A percentile compares a stretch with the other conserved stretches of the same genome.
Evolutionary conservation across 2,888 invertebrate species (phyloP).

Genomic region (Sinodicranocentrus sp.): DNA sequence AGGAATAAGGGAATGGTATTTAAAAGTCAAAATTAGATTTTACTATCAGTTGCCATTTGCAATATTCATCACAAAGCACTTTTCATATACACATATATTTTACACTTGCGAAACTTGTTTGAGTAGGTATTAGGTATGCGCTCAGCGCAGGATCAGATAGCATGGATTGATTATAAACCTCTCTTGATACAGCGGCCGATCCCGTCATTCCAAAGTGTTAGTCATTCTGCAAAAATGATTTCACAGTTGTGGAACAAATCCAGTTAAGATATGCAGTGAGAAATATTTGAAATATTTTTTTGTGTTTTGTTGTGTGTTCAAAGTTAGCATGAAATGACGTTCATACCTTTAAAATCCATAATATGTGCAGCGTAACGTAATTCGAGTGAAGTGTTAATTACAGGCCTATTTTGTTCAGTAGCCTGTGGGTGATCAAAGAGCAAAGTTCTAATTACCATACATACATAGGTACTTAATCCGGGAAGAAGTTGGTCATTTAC

Average conservation of each 20-base stretch:
- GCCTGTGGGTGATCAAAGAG: too few species aligned
- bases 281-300: constrained; percentile 12
- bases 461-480: too few species aligned
- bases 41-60: constrained; percentile 28
- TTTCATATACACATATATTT: neutral
- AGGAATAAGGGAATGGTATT: neutral
- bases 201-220: neutral
- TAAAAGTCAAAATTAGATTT: constrained; percentile 22
- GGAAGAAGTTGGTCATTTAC: too few species aligned
- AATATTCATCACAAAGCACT: constrained; percentile 15
- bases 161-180: too few species aligned
- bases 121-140: neutral
- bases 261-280: constrained; percentile 32
- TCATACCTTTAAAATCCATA: too few species aligned
- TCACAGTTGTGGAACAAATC: constrained; percentile 39
- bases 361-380: too few species aligned
- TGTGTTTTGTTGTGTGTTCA: neutral
- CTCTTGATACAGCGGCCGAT: too few species aligned
- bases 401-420: too few species aligned
- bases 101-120: neutral
- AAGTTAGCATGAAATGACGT: constrained; percentile 3
- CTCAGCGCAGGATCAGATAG: constrained; percentile 8
- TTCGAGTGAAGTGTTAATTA: too few species aligned
- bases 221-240: constrained; percentile 40
- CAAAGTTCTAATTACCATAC: too few species aligned